Conservation (phyloP, 2,113 vertebrate species). For the Pseudorectes ferrugineus region DNA sequence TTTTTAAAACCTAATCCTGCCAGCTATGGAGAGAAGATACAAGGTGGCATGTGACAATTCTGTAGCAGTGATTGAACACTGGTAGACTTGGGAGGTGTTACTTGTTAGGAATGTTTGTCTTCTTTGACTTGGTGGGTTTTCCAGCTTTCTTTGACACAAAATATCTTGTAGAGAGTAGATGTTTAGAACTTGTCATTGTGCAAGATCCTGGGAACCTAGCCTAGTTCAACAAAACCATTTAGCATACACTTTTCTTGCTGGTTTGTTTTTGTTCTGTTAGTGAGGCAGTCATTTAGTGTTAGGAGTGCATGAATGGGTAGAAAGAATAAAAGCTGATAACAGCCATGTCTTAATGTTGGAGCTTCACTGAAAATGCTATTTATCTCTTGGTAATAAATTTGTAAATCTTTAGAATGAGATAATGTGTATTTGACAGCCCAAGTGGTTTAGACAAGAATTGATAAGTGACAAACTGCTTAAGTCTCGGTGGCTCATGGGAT, state of each 20-base stretch:
- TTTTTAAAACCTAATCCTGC: neutral
- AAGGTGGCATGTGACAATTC: no score
- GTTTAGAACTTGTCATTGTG: neutral
- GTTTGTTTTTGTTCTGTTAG: neutral
- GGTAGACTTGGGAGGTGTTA: neutral
- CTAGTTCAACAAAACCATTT: neutral
- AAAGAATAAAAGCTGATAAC: neutral
- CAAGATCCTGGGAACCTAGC: neutral
- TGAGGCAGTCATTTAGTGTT: neutral
- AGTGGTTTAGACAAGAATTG: neutral
- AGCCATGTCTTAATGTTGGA: neutral
- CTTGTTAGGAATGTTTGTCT: neutral
- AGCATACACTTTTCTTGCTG: neutral
- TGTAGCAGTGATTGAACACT: neutral
- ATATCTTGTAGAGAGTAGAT: neutral
- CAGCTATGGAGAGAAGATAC: neutral
- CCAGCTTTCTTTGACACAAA: neutral
- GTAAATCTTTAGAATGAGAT: neutral
- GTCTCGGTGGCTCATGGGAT: neutral
- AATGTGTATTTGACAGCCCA: neutral
- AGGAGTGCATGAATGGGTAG: neutral
- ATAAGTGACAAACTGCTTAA: neutral
- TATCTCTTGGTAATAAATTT: neutral
- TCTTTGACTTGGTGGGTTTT: neutral
- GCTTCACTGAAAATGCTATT: neutral